Conservation (phyloP, 2,797 vertebrate genomes). For the Meda fulgida region DNA sequence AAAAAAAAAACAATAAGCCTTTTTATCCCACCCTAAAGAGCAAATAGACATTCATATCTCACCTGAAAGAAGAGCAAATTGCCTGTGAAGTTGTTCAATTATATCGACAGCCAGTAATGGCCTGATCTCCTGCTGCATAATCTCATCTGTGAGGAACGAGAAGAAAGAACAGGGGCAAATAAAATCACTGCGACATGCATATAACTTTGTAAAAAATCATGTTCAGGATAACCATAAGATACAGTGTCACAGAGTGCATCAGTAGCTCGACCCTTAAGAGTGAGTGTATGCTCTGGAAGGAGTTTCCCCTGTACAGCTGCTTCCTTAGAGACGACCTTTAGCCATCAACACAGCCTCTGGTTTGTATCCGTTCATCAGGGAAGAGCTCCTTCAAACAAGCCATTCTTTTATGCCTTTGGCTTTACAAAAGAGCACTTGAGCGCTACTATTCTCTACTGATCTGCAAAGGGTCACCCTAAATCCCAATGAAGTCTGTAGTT, state of each 20-base stretch:
- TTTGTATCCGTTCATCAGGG: conserved; percentile 52
- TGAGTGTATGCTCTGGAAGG: conserved; percentile 21
- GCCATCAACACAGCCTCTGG: conserved; percentile 51
- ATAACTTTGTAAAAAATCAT: background rate
- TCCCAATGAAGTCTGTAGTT: conserved; percentile 38
- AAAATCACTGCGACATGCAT: background rate
- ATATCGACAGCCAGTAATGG: conserved; percentile 93
- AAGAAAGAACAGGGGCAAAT: background rate
- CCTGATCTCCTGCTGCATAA: conserved; percentile 97
- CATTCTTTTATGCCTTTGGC: conserved; percentile 52
- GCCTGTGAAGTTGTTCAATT: conserved; percentile 94
- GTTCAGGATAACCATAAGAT: background rate
- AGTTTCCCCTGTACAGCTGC: conserved; percentile 48
- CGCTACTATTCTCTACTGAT: conserved; percentile 41
- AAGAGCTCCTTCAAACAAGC: conserved; percentile 55
- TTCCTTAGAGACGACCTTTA: conserved; percentile 52
- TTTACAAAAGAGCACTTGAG: conserved; percentile 49
- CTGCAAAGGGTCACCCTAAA: conserved; percentile 47
- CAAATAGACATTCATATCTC: conserved; percentile 58
- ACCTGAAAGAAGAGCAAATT: conserved; percentile 95
- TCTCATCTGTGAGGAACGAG: conserved; percentile 84
- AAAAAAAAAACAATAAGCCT: background rate
- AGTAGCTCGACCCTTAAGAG: conserved; percentile 21
- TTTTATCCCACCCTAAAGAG: background rate
- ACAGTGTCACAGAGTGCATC: background rate